These are phyloP conservation scores for Danio aesculapii DNA, from an alignment of 2,797 vertebrate genomes.

Conservation along the genomic window DNA sequence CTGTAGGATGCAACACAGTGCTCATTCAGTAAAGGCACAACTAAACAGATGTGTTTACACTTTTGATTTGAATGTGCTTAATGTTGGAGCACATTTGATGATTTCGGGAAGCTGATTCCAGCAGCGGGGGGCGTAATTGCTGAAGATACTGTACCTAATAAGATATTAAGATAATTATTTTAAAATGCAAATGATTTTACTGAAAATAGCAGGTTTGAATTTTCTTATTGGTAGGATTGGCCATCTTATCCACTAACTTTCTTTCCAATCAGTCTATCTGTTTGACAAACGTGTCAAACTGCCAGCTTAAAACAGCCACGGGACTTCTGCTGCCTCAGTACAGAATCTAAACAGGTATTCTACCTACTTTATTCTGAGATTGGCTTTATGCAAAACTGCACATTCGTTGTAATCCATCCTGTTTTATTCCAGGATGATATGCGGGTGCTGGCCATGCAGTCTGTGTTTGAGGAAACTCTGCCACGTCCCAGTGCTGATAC, in stretches of 20 bases:
- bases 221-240: no score
- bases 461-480: conserved; percentile 91
- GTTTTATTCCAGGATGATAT: conserved; percentile 80
- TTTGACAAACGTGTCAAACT: conserved; percentile 85
- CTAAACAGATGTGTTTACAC: no score
- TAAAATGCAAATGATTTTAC: neutral
- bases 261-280: conserved; percentile 85
- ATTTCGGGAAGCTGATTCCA: no score
- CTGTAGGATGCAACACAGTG: no score
- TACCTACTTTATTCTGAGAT: conserved; percentile 34
- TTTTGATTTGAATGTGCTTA: no score
- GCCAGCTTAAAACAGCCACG: conserved; percentile 91
- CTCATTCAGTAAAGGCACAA: no score
- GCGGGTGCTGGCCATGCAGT: conserved; percentile 89
- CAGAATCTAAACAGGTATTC: conserved; percentile 90
- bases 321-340: conserved; percentile 97
- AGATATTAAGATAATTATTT: no score
- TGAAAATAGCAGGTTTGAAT: neutral
- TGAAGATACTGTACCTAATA: no score
- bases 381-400: neutral
- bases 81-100: no score
- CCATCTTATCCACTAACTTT: no score
- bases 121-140: no score
- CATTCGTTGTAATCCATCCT: neutral
- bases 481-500: conserved; percentile 87